Conservation (phyloP, 2,888 invertebrate genomes). For the Protonemura montana region DNA sequence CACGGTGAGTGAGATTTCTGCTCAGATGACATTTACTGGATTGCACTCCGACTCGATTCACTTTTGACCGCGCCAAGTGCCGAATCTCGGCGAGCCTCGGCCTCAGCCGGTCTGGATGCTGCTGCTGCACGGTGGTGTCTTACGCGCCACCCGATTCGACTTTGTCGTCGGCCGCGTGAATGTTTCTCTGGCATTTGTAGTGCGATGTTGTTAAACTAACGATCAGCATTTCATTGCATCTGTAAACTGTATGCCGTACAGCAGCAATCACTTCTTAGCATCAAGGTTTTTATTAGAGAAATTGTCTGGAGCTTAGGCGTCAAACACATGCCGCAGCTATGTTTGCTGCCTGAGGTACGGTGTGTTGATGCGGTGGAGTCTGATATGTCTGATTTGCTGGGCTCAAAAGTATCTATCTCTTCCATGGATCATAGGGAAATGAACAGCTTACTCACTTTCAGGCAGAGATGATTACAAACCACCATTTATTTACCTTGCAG, state of each 20-base stretch:
- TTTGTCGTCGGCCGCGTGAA: neutral
- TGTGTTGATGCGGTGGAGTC: neutral
- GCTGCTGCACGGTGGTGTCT: neutral
- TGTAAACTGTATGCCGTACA: conserved; percentile 4
- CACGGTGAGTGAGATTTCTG: conserved; percentile 56
- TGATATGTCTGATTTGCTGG: neutral
- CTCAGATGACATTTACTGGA: neutral
- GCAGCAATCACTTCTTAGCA: neutral
- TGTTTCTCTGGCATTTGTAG: conserved; percentile 7
- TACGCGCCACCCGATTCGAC: neutral
- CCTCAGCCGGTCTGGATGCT: neutral
- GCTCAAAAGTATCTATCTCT: neutral
- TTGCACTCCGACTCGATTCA: neutral
- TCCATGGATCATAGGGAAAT: neutral
- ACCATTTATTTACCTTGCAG: neutral
- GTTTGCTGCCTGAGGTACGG: neutral
- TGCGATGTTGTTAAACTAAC: neutral
- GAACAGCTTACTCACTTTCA: neutral
- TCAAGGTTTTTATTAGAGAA: neutral
- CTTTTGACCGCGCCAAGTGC: neutral
- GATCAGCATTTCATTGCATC: conserved; percentile 12
- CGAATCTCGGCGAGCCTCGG: neutral
- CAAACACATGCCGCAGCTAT: neutral
- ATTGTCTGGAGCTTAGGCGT: neutral
- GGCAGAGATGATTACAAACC: neutral